Conservation (phyloP, 2,888 invertebrate genomes). For the Cistogaster globosa region DNA sequence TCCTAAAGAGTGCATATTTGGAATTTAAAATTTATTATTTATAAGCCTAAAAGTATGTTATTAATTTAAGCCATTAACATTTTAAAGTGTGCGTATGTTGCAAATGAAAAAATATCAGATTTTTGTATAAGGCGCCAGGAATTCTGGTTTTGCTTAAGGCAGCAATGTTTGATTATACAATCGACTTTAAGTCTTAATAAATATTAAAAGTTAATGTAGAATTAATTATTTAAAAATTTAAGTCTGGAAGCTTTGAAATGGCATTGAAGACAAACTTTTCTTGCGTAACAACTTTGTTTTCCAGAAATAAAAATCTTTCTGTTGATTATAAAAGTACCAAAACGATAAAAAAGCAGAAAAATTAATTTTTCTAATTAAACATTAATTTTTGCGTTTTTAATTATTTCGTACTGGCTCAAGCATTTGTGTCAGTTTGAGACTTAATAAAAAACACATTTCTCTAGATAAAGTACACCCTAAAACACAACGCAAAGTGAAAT, state of each 20-base stretch:
- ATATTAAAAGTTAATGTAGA: too few relatives aligned
- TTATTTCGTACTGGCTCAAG: background rate
- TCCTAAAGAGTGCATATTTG: constrained; percentile 28
- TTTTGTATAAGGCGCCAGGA: background rate
- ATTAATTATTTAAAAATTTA: too few relatives aligned
- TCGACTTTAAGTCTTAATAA: too few relatives aligned
- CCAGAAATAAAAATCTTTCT: too few relatives aligned
- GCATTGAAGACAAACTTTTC: too few relatives aligned
- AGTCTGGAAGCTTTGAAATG: too few relatives aligned
- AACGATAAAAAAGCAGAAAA: too few relatives aligned
- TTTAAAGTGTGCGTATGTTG: background rate
- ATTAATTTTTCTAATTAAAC: too few relatives aligned
- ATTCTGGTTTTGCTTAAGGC: background rate
- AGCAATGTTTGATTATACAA: too few relatives aligned
- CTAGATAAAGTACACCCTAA: background rate
- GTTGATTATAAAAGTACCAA: too few relatives aligned
- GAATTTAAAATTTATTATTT: constrained; percentile 57
- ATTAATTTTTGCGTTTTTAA: background rate
- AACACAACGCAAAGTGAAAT: background rate
- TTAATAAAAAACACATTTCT: background rate
- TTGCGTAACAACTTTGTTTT: too few relatives aligned
- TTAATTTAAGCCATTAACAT: constrained; percentile 43
- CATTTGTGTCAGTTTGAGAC: constrained; percentile 5
- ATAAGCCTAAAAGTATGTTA: constrained; percentile 49
- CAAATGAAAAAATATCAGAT: background rate